Conservation (phyloP, 2,888 invertebrate species). For the Stenotaenia linearis region DNA sequence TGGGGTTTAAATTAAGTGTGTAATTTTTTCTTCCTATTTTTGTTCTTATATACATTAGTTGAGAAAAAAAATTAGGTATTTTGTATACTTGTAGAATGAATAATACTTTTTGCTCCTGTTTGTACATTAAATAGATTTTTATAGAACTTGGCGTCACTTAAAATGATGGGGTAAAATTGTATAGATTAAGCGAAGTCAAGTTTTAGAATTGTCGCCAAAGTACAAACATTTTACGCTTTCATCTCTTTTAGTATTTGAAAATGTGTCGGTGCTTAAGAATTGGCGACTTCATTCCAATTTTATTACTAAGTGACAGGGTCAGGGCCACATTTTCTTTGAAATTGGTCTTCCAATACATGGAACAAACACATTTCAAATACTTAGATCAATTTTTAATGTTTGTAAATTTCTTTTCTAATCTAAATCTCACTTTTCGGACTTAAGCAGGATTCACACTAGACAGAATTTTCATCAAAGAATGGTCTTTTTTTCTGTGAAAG, state of each 20-base stretch:
- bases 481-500: too few species aligned
- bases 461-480: too few species aligned
- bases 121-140: background rate
- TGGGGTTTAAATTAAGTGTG: too few species aligned
- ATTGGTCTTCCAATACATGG: background rate
- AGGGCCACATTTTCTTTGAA: background rate
- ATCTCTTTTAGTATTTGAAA: background rate
- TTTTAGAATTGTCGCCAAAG: background rate
- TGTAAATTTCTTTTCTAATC: background rate
- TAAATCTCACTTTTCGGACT: background rate
- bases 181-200: background rate
- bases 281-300: background rate
- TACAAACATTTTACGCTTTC: background rate
- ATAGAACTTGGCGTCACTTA: background rate
- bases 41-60: background rate
- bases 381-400: background rate
- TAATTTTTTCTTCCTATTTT: background rate
- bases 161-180: background rate
- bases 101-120: background rate
- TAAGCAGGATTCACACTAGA: too few species aligned
- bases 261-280: background rate
- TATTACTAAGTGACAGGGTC: background rate
- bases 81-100: background rate
- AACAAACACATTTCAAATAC: slow-evolving; percentile 9
- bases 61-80: background rate